Evolutionary conservation across 2,797 vertebrate species (phyloP).

Genomic region (Brotula barbata): DNA sequence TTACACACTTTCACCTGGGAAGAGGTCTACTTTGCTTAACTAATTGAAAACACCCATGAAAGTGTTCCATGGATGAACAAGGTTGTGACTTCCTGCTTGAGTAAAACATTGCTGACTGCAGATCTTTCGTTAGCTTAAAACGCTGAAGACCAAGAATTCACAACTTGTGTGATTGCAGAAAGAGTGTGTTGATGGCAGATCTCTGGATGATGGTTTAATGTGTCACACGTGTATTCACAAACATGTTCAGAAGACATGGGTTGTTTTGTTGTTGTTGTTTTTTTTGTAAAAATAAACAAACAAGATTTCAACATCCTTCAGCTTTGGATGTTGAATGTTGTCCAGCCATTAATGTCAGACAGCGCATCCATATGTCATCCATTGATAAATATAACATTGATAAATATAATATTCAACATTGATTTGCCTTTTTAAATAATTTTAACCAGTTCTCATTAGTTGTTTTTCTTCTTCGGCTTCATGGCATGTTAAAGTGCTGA

Average conservation of each 20-base stretch:
- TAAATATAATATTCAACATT: slow-evolving; percentile 52
- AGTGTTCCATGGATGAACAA: too few relatives aligned
- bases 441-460: slow-evolving; percentile 69
- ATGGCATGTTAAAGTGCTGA: slow-evolving; percentile 81
- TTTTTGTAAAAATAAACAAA: slow-evolving; percentile 1
- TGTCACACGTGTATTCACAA: slow-evolving; percentile 10
- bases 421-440: slow-evolving; percentile 61
- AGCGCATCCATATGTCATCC: slow-evolving; percentile 60
- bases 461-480: slow-evolving; percentile 75
- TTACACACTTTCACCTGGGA: too few relatives aligned
- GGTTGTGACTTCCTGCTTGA: too few relatives aligned
- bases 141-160: slow-evolving; percentile 13
- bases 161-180: slow-evolving; percentile 22
- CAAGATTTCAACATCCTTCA: slow-evolving; percentile 8
- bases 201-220: slow-evolving; percentile 12
- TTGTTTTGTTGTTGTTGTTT: too few relatives aligned
- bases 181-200: slow-evolving; percentile 13
- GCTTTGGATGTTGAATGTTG: slow-evolving; percentile 13
- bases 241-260: slow-evolving; percentile 1
- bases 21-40: too few relatives aligned
- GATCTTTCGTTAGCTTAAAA: too few relatives aligned
- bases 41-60: too few relatives aligned
- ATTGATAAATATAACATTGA: slow-evolving; percentile 52
- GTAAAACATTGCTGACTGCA: too few relatives aligned
- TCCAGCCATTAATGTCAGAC: slow-evolving; percentile 26